Evolutionary conservation across 1,140 invertebrate genomes (phyloP), one percentile per base, ranked within the genome.

Genomic region (Phocides pigmalion): DNA sequence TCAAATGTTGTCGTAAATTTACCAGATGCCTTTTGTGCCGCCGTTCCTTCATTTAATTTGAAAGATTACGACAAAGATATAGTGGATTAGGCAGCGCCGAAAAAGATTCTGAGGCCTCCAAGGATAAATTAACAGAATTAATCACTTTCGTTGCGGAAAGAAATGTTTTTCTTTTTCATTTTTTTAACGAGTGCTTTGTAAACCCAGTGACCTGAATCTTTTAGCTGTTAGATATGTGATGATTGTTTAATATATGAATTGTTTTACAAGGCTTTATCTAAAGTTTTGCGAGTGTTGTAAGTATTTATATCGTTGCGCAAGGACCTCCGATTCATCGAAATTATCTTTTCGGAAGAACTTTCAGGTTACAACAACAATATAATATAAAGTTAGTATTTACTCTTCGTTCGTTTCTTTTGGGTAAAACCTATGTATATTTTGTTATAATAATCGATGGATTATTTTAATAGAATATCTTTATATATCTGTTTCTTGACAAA

Each of bases 71-170:
- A 62, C 68, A 61, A 64, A 70, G 62, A 72, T 73, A 68, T 51
- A 68, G 62, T 68, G 64, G 70, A 72, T 72, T 76, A 70, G 65
- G 65, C 42, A 66, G 62, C 73, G 66, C 66, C 66, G 69, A 67
- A 76, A 71, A 76, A 72, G 70, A 72, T 70, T 72, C 67, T 66
- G 62, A 61, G 62, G 58, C 64, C 67, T 54, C 64, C 9, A 51
- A 64, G 71, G 73, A 72, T 73, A 73, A 72, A 76, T 72, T 76
- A 76, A 68, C 62, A 65, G 66, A 76, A 76, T 76, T 76, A 76
- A 76, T 76, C 72, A 76, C 70, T 72, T 66, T 72, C 68, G 17
- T 46, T 68, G 67, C 46, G 58, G 70, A 61, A 66, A 63, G 62
- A 63, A 69, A 64, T 63, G 63, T 46, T 59, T 58, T 47, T 59